Base-by-base conservation (phyloP, 2,888 invertebrate genomes). In the Calephelis perditalis region DNA sequence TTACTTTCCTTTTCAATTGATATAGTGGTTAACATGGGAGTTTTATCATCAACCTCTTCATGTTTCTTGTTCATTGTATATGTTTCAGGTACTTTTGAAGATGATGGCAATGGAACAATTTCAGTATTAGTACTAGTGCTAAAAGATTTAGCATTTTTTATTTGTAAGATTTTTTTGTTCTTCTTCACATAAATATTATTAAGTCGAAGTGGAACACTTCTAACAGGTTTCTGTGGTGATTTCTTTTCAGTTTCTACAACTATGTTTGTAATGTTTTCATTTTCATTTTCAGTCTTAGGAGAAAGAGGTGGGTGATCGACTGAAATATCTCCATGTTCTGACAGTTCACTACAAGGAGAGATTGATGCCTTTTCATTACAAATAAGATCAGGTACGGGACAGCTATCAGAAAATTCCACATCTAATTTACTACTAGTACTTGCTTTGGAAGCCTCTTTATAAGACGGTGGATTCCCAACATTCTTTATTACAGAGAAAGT, bases 331-430 rank as follows among this genome's bases (percentile, higher is more conserved):
- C 86, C 84, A 66, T 77, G 78, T 70, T 90, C 91, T 3, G 89
- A 89, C 60, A 91, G 70, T 68, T 91, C 91, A 72, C 91, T 90
- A 71, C 88, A 88, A 4, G 91, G 90, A 37, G 91, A 91, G 72
- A 90, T 86, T 44, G 90, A 89, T 55, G 90, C 87, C 65, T 91
- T 91, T 70, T 91, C 91, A 71, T 91, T 91, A 70, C 91, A 91
- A 65, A 88, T 91, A 66, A 91, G 76, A 71, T 91, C 91, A 59
- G 90, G 91, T 52, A 91, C 83, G 37, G 86, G 84, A 69, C 84
- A 87, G 66, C 87, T 87, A 63, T 90, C 89, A 46, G 86, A 81
- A 70, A 79, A 86, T 59, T 90, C 89, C 52, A 75, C 73, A 47
- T 88, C 89, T 57, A 85, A 71, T 74, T 86, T 89, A 68, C 67